Percentiles rank a stretch among this genome's conserved stretches.
phyloP scores from a whole-genome alignment of 2,888 invertebrate genomes.

The Melanotus villosus region DNA sequence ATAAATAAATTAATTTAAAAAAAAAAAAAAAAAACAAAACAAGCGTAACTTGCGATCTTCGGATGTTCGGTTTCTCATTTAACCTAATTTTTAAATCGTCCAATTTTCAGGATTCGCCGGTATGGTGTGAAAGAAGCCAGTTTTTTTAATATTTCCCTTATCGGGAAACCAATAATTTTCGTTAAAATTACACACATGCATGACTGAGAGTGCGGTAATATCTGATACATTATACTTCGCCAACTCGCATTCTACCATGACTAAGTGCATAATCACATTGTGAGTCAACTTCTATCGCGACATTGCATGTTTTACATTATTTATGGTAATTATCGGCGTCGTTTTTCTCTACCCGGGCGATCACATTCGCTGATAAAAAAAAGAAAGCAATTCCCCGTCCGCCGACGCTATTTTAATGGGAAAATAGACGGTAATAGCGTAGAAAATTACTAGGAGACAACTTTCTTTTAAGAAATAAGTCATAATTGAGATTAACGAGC shows the following conservation, averaged over 20 bases:
- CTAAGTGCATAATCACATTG: not conserved
- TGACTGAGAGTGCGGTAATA: not conserved
- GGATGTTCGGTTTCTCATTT: no score
- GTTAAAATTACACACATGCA: not conserved
- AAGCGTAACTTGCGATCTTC: no score
- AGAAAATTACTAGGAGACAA: conserved; percentile 6
- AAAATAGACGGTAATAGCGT: conserved; percentile 8
- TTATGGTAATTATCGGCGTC: conserved; percentile 23
- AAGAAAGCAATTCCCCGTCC: not conserved
- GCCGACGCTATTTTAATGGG: conserved; percentile 5
- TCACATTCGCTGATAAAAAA: conserved; percentile 26
- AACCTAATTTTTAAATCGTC: no score
- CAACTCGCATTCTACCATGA: not conserved
- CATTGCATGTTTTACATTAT: conserved; percentile 24
- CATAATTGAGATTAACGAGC: no score
- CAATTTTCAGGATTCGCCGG: no score
- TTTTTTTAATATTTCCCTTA: not conserved
- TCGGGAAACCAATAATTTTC: not conserved
- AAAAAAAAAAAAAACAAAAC: no score
- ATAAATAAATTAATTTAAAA: no score
- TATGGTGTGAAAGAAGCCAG: no score
- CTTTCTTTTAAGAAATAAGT: no score
- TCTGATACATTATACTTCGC: not conserved
- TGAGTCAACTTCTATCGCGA: not conserved
- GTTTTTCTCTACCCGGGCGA: conserved; percentile 7